phyloP scores from a whole-genome alignment of 1,140 invertebrate species.

The Homalodisca vitripennis region DNA sequence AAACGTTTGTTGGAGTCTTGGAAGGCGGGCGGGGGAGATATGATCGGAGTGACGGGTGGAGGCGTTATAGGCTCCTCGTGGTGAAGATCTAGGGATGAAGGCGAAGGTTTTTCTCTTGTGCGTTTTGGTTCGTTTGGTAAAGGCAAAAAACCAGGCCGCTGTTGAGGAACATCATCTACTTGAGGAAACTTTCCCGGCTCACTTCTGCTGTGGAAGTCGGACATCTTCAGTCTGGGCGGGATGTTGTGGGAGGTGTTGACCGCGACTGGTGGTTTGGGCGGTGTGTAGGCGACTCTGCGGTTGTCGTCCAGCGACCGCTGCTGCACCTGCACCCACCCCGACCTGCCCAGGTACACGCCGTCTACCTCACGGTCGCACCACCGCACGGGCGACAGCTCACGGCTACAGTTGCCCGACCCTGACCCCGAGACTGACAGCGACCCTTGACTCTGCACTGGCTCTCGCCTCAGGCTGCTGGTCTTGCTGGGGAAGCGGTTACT shows the following conservation, averaged over 20 bases:
- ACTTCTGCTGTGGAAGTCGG: slow-evolving; percentile 57
- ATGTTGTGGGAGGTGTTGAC: slow-evolving; percentile 9
- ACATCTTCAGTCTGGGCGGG: slow-evolving; percentile 51
- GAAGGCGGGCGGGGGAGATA: slow-evolving; percentile 61
- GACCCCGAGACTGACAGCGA: slow-evolving; percentile 5
- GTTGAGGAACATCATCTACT: slow-evolving; percentile 40
- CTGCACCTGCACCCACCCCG: slow-evolving; percentile 60
- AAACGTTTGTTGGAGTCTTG: slow-evolving; percentile 49
- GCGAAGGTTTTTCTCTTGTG: slow-evolving; percentile 36
- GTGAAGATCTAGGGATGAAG: slow-evolving; percentile 39
- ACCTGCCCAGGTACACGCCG: slow-evolving; percentile 56
- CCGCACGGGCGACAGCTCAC: slow-evolving; percentile 59
- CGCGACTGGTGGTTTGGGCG: slow-evolving; percentile 1
- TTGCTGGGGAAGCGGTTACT: neutral
- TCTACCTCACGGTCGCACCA: slow-evolving; percentile 61
- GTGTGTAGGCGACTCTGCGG: slow-evolving; percentile 41
- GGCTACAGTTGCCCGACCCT: slow-evolving; percentile 44
- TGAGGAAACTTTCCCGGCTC: slow-evolving; percentile 53
- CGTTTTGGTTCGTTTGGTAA: slow-evolving; percentile 44
- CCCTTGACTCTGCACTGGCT: slow-evolving; percentile 22
- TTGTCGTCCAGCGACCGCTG: slow-evolving; percentile 58
- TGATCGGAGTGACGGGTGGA: slow-evolving; percentile 58
- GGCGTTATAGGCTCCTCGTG: slow-evolving; percentile 52
- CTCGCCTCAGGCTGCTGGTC: slow-evolving; percentile 28
- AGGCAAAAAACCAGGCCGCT: slow-evolving; percentile 50